phyloP scores from a whole-genome alignment of 1,140 invertebrate genomes.

The Ostrea edulis region DNA sequence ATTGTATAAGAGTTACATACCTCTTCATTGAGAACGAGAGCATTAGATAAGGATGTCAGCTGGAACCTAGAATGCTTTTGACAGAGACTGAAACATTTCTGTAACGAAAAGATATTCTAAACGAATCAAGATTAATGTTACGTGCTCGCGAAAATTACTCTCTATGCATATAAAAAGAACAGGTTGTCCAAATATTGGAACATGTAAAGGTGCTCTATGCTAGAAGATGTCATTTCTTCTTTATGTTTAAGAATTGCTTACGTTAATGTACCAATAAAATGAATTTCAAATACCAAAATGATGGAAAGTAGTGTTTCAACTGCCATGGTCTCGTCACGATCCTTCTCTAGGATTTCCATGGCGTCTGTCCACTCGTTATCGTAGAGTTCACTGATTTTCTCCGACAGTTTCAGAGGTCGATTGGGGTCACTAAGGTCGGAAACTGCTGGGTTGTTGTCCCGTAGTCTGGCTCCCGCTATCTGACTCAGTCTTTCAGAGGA shows the following conservation, averaged over 20 bases:
- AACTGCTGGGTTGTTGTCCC: neutral
- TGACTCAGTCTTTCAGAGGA: neutral
- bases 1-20: neutral
- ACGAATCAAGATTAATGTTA: neutral
- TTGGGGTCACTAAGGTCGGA: constrained; percentile 9
- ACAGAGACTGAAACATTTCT: constrained; percentile 4
- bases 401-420: neutral
- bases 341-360: neutral
- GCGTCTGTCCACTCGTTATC: constrained; percentile 19
- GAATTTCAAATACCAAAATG: neutral
- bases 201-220: too few species aligned
- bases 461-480: neutral
- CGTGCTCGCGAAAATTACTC: neutral
- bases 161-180: too few species aligned
- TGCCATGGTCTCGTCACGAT: neutral
- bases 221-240: neutral
- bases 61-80: neutral
- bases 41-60: neutral
- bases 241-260: neutral
- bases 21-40: neutral
- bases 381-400: neutral
- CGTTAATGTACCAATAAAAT: neutral
- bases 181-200: too few species aligned
- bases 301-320: neutral
- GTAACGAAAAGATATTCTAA: neutral